Evolutionary conservation across 2,888 invertebrate genomes (phyloP).

Genomic region (Nysson spinosus): DNA sequence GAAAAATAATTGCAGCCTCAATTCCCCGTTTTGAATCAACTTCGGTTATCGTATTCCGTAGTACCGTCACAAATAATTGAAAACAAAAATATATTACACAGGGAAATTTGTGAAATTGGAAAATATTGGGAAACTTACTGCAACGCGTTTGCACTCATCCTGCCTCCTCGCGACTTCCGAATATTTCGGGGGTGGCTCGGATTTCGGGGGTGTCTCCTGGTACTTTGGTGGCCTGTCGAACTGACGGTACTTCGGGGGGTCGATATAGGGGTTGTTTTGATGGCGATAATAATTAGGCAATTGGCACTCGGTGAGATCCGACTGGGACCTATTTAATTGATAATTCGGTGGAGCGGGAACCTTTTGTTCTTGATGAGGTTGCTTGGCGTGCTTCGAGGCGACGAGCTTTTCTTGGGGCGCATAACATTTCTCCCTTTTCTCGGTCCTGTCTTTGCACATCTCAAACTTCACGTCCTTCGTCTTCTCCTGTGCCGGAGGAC

Average conservation of each 20-base stretch:
- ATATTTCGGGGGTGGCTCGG: slow-evolving; percentile 72
- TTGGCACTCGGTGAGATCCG: slow-evolving; percentile 59
- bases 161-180: slow-evolving; percentile 68
- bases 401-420: slow-evolving; percentile 47
- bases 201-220: slow-evolving; percentile 68
- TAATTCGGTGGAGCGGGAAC: slow-evolving; percentile 47
- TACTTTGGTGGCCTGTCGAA: slow-evolving; percentile 72
- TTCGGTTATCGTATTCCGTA: too few species aligned
- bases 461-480: slow-evolving; percentile 58
- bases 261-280: slow-evolving; percentile 61
- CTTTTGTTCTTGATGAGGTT: slow-evolving; percentile 61
- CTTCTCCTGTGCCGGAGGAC: slow-evolving; percentile 60
- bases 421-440: slow-evolving; percentile 52
- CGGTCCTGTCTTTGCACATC: slow-evolving; percentile 49
- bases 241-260: slow-evolving; percentile 72
- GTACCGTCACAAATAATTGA: too few species aligned
- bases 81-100: too few species aligned
- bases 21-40: too few species aligned
- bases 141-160: slow-evolving; percentile 66
- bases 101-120: too few species aligned
- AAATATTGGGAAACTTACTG: slow-evolving; percentile 66
- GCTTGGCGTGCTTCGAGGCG: slow-evolving; percentile 37
- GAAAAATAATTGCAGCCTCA: too few species aligned
- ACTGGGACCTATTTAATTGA: slow-evolving; percentile 58
- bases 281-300: slow-evolving; percentile 62